These are phyloP conservation scores for Glaucopsyche alexis DNA, from an alignment of 2,888 invertebrate genomes.

Conservation along the genomic window DNA sequence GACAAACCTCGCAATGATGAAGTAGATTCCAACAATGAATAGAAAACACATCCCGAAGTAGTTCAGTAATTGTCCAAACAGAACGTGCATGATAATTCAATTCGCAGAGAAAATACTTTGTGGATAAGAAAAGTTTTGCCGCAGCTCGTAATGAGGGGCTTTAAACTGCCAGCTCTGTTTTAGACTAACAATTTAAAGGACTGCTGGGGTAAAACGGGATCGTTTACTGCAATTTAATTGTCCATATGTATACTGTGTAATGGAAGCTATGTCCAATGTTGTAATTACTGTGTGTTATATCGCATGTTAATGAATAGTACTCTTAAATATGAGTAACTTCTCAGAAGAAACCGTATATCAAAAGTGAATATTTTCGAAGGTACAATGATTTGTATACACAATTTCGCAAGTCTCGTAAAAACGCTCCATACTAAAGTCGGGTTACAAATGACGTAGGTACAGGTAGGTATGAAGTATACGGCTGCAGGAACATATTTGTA, in stretches of 20 bases:
- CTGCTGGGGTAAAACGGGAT: not conserved
- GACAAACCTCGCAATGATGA: not conserved
- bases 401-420: too few species aligned
- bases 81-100: slow-evolving; percentile 21
- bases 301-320: too few species aligned
- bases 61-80: slow-evolving; percentile 14
- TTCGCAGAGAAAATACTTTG: slow-evolving; percentile 14
- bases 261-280: too few species aligned
- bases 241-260: not conserved
- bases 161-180: not conserved
- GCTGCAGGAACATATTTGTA: too few species aligned
- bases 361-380: too few species aligned
- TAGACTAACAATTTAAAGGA: slow-evolving; percentile 6
- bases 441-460: too few species aligned
- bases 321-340: too few species aligned
- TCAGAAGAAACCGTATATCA: too few species aligned
- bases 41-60: slow-evolving; percentile 15
- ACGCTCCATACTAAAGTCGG: too few species aligned
- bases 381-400: too few species aligned
- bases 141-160: slow-evolving; percentile 11
- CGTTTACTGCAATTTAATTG: not conserved
- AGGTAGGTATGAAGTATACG: too few species aligned
- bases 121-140: slow-evolving; percentile 22
- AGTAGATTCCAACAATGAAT: not conserved
- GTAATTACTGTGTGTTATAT: too few species aligned